A percentile compares a stretch with the other conserved stretches of the same genome.
Evolutionary conservation across 2,888 invertebrate species (phyloP).

Genomic region (Eustalomyia histrio): DNA sequence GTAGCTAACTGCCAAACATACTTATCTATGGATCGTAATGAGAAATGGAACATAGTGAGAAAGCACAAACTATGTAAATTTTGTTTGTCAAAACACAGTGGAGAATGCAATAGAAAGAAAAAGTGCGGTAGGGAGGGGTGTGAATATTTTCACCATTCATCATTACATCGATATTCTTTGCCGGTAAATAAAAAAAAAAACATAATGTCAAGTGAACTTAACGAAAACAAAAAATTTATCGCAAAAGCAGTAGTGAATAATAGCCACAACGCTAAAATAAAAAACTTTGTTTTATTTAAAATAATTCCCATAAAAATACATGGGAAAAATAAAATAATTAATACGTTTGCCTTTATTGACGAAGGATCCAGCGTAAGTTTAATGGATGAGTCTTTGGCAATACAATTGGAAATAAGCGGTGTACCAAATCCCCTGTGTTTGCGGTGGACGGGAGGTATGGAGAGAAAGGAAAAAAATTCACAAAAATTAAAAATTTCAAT

Average conservation of each 20-base stretch:
- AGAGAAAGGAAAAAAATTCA: slow-evolving; percentile 22
- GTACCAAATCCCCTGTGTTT: background rate
- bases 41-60: slow-evolving; percentile 20
- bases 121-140: no score
- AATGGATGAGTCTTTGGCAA: background rate
- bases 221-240: no score
- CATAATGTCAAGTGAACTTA: no score
- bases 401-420: background rate
- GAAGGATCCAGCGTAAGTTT: slow-evolving; percentile 2
- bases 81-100: slow-evolving; percentile 20
- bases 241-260: background rate
- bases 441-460: no score
- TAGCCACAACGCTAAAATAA: background rate
- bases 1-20: slow-evolving; percentile 14
- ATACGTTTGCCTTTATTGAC: background rate
- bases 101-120: slow-evolving; percentile 9
- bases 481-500: slow-evolving; percentile 6
- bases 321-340: slow-evolving; percentile 8
- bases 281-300: slow-evolving; percentile 19
- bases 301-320: slow-evolving; percentile 26
- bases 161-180: slow-evolving; percentile 10
- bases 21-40: slow-evolving; percentile 1
- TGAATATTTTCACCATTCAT: slow-evolving; percentile 16
- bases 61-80: slow-evolving; percentile 18
- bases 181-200: no score